phyloP scores from a whole-genome alignment of 2,888 invertebrate genomes.

The Agelastica alni region DNA sequence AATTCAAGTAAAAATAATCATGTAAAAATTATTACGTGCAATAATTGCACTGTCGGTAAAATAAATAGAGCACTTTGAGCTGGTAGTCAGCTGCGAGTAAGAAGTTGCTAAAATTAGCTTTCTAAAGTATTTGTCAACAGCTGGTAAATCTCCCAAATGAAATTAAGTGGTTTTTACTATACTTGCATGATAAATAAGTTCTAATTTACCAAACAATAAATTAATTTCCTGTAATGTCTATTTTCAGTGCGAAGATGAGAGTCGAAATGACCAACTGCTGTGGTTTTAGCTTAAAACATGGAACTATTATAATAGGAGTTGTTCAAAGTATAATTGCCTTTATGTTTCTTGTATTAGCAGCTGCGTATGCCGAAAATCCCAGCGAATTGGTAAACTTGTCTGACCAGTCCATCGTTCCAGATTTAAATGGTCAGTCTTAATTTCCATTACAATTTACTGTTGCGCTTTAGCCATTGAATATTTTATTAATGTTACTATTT shows the following conservation, averaged over 20 bases:
- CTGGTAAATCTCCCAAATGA: too few relatives aligned
- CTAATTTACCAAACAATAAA: neutral
- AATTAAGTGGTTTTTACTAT: too few relatives aligned
- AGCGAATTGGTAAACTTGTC: conserved; percentile 52
- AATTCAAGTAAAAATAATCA: too few relatives aligned
- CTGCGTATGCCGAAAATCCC: conserved; percentile 54
- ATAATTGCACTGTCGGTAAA: too few relatives aligned
- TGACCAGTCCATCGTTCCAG: conserved; percentile 49
- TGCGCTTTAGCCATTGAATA: too few relatives aligned
- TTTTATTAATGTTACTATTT: too few relatives aligned
- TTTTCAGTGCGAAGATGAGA: conserved; percentile 34
- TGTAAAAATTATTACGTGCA: too few relatives aligned
- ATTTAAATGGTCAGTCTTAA: conserved; percentile 42
- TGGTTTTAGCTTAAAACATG: conserved; percentile 49
- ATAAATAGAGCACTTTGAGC: too few relatives aligned
- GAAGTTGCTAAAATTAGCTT: too few relatives aligned
- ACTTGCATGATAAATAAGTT: neutral
- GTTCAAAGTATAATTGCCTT: conserved; percentile 52
- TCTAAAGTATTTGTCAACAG: too few relatives aligned
- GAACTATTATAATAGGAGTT: conserved; percentile 52
- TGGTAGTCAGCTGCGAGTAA: too few relatives aligned
- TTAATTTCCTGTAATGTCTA: neutral
- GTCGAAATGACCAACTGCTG: conserved; percentile 41
- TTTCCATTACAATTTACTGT: neutral
- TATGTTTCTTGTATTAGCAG: conserved; percentile 49